phyloP scores from a whole-genome alignment of 2,113 vertebrate species.

The Campylorhamphus procurvoides region DNA sequence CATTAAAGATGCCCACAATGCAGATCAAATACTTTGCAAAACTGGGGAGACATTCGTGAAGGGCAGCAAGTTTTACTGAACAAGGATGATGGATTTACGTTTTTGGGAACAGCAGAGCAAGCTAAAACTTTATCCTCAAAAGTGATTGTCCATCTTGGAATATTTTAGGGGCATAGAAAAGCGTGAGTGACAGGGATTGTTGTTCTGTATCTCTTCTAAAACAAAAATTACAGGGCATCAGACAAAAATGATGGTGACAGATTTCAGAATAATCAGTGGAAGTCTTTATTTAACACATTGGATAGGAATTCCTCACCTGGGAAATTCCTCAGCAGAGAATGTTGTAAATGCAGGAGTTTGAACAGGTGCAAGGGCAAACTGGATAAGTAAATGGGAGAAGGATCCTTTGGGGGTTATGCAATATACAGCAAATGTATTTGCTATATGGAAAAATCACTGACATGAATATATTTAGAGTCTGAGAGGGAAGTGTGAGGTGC shows the following conservation, averaged over 20 bases:
- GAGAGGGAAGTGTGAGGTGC: neutral
- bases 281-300: neutral
- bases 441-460: neutral
- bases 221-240: neutral
- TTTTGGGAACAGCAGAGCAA: neutral
- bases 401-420: neutral
- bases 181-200: too few species aligned
- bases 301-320: neutral
- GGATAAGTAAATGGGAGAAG: neutral
- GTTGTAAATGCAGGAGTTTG: neutral
- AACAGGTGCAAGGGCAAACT: neutral
- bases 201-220: neutral
- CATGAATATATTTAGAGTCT: neutral
- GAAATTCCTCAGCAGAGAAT: neutral
- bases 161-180: neutral
- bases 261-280: neutral
- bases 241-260: neutral
- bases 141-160: neutral
- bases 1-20: neutral
- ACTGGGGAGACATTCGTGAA: neutral
- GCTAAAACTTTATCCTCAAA: neutral
- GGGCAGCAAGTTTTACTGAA: neutral
- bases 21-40: neutral
- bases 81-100: neutral
- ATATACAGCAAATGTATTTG: neutral